These are phyloP conservation scores for Chiroxiphia lanceolata DNA, from an alignment of 2,797 vertebrate genomes.

Conservation along the genomic window DNA sequence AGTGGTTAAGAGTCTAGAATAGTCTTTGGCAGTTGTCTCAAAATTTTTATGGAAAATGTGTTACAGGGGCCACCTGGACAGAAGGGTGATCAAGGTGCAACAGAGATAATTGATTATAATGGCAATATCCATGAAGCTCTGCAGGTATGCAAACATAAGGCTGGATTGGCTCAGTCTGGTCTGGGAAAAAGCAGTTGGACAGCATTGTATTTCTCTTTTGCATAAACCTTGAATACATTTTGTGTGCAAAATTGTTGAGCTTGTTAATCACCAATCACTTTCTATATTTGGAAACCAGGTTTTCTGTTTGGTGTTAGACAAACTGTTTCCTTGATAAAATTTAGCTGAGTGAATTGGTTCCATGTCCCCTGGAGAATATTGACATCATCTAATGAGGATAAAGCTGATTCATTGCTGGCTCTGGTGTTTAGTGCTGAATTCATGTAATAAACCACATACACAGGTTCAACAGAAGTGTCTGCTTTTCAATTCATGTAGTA, in stretches of 20 bases:
- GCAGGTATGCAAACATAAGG: constrained; percentile 81
- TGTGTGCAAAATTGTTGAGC: not conserved
- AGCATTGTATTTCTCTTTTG: not conserved
- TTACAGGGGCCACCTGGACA: constrained; percentile 92
- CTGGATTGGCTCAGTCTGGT: not conserved
- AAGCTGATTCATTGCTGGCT: not conserved
- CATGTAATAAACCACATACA: constrained; percentile 10
- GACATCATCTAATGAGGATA: constrained; percentile 27
- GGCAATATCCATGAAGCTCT: constrained; percentile 97
- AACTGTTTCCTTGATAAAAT: constrained; percentile 37
- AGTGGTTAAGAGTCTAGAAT: not conserved
- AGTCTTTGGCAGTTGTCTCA: not conserved
- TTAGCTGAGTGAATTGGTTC: constrained; percentile 18
- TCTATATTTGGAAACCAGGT: constrained; percentile 36
- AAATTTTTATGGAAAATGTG: not conserved
- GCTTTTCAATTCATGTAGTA: constrained; percentile 41
- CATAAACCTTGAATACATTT: not conserved
- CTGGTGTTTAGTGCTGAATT: constrained; percentile 1
- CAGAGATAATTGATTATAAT: constrained; percentile 98
- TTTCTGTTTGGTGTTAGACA: constrained; percentile 9
- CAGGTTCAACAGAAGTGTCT: constrained; percentile 8
- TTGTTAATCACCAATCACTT: not conserved
- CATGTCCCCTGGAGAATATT: not conserved
- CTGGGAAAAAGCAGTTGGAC: not conserved
- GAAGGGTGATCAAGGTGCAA: constrained; percentile 95